Percentiles rank a stretch among this genome's conserved stretches.
Conservation (phyloP, 2,888 invertebrate genomes). For the Hydropsyche betteni region DNA sequence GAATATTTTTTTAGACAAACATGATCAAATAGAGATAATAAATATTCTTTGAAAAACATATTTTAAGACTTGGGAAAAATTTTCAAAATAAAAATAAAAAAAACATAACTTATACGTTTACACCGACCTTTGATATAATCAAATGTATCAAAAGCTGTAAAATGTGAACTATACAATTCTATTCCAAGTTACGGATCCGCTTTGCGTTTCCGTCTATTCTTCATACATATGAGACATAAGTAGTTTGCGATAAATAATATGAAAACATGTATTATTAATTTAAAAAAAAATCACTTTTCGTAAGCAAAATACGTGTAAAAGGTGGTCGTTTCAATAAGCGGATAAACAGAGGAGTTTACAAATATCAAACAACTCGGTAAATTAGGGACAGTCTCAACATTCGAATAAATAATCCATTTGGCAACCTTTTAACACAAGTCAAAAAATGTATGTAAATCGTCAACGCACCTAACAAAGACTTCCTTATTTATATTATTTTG, state of each 20-base stretch:
- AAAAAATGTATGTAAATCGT: conserved; percentile 1
- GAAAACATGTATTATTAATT: too few species aligned
- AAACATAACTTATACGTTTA: conserved; percentile 8
- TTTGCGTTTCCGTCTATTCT: background rate
- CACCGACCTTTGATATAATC: background rate
- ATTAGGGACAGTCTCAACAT: too few species aligned
- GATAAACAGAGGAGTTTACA: too few species aligned
- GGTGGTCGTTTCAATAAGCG: too few species aligned
- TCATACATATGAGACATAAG: background rate
- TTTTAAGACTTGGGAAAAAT: conserved; percentile 1
- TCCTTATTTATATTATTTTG: too few species aligned
- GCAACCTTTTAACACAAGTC: conserved; percentile 1
- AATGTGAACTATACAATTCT: background rate
- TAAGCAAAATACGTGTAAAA: too few species aligned
- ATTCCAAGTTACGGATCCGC: background rate
- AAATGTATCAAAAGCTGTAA: background rate
- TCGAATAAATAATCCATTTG: conserved; percentile 4
- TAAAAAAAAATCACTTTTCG: too few species aligned
- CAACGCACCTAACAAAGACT: too few species aligned
- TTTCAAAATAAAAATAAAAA: conserved; percentile 24
- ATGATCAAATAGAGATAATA: too few species aligned
- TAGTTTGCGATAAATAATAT: background rate
- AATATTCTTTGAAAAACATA: background rate
- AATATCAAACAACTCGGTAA: too few species aligned
- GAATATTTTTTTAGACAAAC: too few species aligned